Conservation (phyloP, 2,888 invertebrate species). For the Hipparchia sbordonii region DNA sequence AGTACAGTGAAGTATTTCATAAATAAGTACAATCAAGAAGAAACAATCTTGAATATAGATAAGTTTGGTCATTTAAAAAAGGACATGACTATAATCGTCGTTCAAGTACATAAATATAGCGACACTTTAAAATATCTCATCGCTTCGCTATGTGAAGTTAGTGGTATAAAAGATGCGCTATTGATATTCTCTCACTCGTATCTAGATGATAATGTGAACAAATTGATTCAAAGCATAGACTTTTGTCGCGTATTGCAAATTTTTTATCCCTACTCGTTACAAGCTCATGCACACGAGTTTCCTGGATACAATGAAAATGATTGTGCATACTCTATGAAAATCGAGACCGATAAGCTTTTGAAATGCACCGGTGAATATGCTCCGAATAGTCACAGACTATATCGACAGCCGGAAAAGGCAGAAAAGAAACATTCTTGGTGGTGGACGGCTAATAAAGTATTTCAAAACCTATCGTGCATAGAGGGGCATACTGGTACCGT, state of each 20-base stretch:
- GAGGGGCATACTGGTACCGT: slow-evolving; percentile 50
- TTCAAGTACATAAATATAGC: slow-evolving; percentile 50
- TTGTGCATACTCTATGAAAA: slow-evolving; percentile 48
- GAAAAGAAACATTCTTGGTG: slow-evolving; percentile 64
- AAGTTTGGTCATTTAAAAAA: slow-evolving; percentile 48
- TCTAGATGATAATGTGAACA: slow-evolving; percentile 53
- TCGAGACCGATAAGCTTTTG: slow-evolving; percentile 41
- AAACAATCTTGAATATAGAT: slow-evolving; percentile 51
- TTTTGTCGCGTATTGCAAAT: slow-evolving; percentile 62
- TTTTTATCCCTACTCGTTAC: slow-evolving; percentile 60
- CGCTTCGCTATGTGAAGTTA: slow-evolving; percentile 52
- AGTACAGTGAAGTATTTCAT: slow-evolving; percentile 35
- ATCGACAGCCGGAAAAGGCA: slow-evolving; percentile 49
- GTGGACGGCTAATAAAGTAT: slow-evolving; percentile 66
- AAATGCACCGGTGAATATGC: slow-evolving; percentile 53
- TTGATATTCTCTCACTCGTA: slow-evolving; percentile 61
- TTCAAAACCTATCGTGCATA: slow-evolving; percentile 50
- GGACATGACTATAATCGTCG: slow-evolving; percentile 54
- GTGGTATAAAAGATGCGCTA: slow-evolving; percentile 56
- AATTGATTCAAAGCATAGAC: slow-evolving; percentile 53
- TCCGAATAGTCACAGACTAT: slow-evolving; percentile 55
- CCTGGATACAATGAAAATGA: slow-evolving; percentile 52
- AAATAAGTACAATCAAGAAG: slow-evolving; percentile 42
- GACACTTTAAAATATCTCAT: slow-evolving; percentile 53
- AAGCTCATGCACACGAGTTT: slow-evolving; percentile 52